Evolutionary conservation across 1,140 invertebrate genomes (phyloP).

Genomic region (Paralvinella palmiformis): DNA sequence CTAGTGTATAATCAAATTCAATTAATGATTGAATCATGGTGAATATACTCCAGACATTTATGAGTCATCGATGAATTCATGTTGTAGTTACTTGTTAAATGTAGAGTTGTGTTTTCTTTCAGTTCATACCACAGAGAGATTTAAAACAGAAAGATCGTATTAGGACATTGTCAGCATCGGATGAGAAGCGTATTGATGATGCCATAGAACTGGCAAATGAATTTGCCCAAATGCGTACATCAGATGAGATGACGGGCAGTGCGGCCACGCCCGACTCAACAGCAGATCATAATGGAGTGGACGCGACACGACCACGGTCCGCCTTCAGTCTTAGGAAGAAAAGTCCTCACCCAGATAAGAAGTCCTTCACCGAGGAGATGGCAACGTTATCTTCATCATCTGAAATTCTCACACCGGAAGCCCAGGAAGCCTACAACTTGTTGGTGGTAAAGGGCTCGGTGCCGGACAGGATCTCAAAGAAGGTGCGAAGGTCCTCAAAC

Average conservation of each 20-base stretch:
- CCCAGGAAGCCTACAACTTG: constrained; percentile 84
- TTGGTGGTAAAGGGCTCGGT: constrained; percentile 69
- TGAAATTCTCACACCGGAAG: constrained; percentile 45
- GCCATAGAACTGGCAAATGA: constrained; percentile 92
- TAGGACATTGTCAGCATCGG: constrained; percentile 89
- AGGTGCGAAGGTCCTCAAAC: constrained; percentile 9
- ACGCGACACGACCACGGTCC: constrained; percentile 69
- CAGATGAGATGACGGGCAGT: constrained; percentile 23
- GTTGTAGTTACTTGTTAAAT: too few species aligned
- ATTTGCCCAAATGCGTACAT: constrained; percentile 63
- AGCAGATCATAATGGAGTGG: constrained; percentile 23
- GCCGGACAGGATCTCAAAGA: constrained; percentile 21
- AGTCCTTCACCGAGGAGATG: constrained; percentile 53
- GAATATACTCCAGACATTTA: too few species aligned
- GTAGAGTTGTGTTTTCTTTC: too few species aligned
- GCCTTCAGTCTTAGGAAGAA: constrained; percentile 62
- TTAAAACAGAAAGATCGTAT: too few species aligned
- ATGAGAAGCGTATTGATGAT: constrained; percentile 85
- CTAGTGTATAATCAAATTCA: too few species aligned
- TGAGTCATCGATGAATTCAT: too few species aligned
- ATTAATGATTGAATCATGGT: too few species aligned
- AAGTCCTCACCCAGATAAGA: constrained; percentile 36
- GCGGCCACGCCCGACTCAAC: constrained; percentile 2
- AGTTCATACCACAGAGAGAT: too few species aligned
- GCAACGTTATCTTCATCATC: constrained; percentile 28